Conservation (phyloP, 2,888 invertebrate species). For the Drosophila mulleri region DNA sequence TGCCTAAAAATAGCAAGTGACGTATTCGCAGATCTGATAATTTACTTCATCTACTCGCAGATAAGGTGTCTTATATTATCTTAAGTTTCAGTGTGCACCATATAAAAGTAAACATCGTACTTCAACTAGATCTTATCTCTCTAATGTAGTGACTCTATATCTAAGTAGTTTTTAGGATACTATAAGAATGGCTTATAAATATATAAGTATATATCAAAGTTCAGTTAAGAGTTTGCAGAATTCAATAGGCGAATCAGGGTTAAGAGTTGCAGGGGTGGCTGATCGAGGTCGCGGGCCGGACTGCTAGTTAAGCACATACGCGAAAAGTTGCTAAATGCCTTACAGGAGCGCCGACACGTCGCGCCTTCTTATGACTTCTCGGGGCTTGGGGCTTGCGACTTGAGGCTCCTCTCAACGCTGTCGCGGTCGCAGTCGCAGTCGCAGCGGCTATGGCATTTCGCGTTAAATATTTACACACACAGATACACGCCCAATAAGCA, state of each 20-base stretch:
- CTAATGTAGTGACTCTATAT: neutral
- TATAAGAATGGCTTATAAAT: neutral
- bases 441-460: slow-evolving; percentile 8
- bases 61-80: slow-evolving; percentile 1
- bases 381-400: slow-evolving; percentile 32
- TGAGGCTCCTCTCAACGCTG: slow-evolving; percentile 38
- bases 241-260: neutral
- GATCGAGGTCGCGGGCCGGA: slow-evolving; percentile 8
- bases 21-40: slow-evolving; percentile 15
- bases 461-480: slow-evolving; percentile 28
- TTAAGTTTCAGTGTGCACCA: neutral
- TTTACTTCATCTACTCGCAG: neutral
- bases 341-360: slow-evolving; percentile 59
- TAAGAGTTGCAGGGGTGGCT: neutral
- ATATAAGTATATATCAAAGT: neutral
- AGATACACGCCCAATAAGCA: slow-evolving; percentile 75
- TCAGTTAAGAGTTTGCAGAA: neutral
- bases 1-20: slow-evolving; percentile 31
- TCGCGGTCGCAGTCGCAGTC: slow-evolving; percentile 5
- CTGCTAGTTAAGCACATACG: slow-evolving; percentile 32
- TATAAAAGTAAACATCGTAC: neutral
- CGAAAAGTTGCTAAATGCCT: slow-evolving; percentile 52
- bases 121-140: neutral
- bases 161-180: neutral
- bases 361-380: slow-evolving; percentile 5